A percentile compares a stretch with the other conserved stretches of the same genome.
Conservation (phyloP, 1,140 invertebrate species). For the Mya arenaria region DNA sequence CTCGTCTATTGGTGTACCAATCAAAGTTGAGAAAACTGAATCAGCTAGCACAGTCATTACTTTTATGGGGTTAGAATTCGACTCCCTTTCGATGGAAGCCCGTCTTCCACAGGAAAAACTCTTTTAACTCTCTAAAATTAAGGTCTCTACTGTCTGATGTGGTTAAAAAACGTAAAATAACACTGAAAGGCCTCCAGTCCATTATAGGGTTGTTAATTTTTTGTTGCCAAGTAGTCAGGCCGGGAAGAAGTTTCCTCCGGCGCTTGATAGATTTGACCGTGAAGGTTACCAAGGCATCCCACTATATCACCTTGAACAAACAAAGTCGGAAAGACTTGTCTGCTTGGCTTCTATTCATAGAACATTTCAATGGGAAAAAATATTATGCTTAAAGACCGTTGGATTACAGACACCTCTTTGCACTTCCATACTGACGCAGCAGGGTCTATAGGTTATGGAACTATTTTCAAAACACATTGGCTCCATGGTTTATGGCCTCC, state of each 20-base stretch:
- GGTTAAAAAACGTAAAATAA: not conserved
- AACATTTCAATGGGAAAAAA: too few relatives aligned
- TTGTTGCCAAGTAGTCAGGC: constrained; percentile 31
- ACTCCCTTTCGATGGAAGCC: not conserved
- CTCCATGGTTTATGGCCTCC: constrained; percentile 40
- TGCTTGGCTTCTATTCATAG: constrained; percentile 33
- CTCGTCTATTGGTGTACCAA: not conserved
- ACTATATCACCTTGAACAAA: constrained; percentile 27
- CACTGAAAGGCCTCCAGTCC: constrained; percentile 45
- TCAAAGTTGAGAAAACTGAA: not conserved
- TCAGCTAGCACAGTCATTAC: not conserved
- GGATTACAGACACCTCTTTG: not conserved
- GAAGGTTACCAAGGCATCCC: constrained; percentile 15
- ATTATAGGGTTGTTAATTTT: constrained; percentile 48
- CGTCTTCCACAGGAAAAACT: too few relatives aligned
- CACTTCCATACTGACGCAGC: constrained; percentile 55
- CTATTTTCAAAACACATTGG: constrained; percentile 38
- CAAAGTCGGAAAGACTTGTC: not conserved
- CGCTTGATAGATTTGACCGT: constrained; percentile 47
- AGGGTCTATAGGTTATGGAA: constrained; percentile 18
- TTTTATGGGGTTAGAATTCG: not conserved
- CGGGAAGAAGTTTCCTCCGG: constrained; percentile 27
- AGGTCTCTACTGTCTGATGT: too few relatives aligned
- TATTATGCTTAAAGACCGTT: too few relatives aligned
- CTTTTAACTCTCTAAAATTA: too few relatives aligned